A percentile compares a stretch with the other conserved stretches of the same genome.
phyloP scores from a whole-genome alignment of 2,888 invertebrate species.

The Argyresthia goedartella region DNA sequence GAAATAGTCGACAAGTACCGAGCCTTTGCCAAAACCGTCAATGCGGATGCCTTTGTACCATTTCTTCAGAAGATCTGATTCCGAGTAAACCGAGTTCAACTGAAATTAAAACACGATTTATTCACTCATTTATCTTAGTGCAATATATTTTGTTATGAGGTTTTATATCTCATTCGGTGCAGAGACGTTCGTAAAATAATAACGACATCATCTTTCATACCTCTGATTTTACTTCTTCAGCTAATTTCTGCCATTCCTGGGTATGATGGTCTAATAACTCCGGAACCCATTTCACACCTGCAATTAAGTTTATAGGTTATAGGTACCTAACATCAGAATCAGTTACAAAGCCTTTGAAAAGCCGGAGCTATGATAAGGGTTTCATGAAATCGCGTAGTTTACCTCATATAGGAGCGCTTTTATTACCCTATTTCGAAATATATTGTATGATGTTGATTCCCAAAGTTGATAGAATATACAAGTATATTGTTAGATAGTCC shows the following conservation, averaged over 20 bases:
- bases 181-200: neutral
- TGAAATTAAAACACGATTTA: conserved; percentile 31
- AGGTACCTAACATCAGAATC: neutral
- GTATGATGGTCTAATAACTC: conserved; percentile 90
- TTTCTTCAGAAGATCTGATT: conserved; percentile 78
- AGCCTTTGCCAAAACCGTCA: conserved; percentile 90
- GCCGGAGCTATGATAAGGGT: no score
- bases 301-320: conserved; percentile 9
- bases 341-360: neutral
- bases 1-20: conserved; percentile 89
- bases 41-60: conserved; percentile 90
- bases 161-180: neutral
- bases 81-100: conserved; percentile 87
- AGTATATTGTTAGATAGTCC: no score
- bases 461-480: no score
- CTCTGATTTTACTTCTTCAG: conserved; percentile 84
- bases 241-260: conserved; percentile 86
- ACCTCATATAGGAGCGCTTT: no score
- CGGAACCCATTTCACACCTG: conserved; percentile 84
- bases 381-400: no score
- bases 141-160: neutral
- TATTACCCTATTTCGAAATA: no score
- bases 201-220: conserved; percentile 41
- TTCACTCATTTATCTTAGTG: neutral
- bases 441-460: no score